These are phyloP conservation scores for Ophthalmolycus amberensis DNA, from an alignment of 2,113 vertebrate species.

Conservation along the genomic window DNA sequence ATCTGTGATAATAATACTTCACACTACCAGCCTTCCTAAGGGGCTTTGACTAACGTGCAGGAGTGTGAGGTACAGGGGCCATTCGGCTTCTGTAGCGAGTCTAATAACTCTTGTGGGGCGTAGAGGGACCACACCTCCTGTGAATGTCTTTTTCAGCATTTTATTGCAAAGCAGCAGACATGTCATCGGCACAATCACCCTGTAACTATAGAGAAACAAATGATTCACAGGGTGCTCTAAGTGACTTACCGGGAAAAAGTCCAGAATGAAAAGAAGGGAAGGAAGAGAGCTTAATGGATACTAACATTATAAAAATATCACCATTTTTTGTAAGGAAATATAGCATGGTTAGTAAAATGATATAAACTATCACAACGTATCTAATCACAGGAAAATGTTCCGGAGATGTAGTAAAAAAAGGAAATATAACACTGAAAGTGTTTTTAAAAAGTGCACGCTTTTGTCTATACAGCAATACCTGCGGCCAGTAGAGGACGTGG, in stretches of 20 bases:
- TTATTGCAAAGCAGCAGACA: not conserved
- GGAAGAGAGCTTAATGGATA: not conserved
- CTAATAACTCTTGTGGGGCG: not conserved
- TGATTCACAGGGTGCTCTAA: not conserved
- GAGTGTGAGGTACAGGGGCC: not conserved
- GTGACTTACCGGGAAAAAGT: not conserved
- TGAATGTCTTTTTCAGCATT: not conserved
- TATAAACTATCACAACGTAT: not conserved
- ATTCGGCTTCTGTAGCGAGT: no score
- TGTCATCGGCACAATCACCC: not conserved
- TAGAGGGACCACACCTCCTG: not conserved
- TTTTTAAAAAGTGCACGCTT: no score
- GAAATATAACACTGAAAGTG: not conserved
- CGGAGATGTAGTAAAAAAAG: not conserved
- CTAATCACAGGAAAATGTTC: not conserved
- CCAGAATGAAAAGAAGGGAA: not conserved
- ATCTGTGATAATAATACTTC: not conserved
- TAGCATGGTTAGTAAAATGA: not conserved
- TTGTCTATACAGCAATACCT: slow-evolving; percentile 91
- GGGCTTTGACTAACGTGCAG: not conserved
- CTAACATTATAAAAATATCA: not conserved
- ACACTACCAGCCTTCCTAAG: not conserved
- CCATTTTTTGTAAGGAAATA: not conserved
- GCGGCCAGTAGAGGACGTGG: slow-evolving; percentile 94
- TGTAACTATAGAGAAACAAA: no score